Evolutionary conservation across 2,888 invertebrate genomes (phyloP).

Genomic region (Globia sparganii): DNA sequence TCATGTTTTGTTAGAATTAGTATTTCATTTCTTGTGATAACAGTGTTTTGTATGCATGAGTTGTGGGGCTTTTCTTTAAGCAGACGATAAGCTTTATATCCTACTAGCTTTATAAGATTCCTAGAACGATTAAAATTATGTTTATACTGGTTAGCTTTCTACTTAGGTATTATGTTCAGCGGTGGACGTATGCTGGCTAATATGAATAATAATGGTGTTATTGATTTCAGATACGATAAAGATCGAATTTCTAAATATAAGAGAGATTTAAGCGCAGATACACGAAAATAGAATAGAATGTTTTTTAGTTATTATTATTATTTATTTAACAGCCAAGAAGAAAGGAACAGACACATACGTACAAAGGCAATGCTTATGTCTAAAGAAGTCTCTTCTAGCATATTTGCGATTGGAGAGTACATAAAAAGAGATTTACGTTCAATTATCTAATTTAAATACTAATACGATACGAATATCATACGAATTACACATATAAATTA

Average conservation of each 20-base stretch:
- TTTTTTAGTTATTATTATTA: no score
- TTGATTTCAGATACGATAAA: neutral
- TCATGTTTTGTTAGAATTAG: slow-evolving; percentile 33
- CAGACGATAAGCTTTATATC: slow-evolving; percentile 23
- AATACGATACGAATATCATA: no score
- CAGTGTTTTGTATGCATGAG: slow-evolving; percentile 49
- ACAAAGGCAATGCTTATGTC: no score
- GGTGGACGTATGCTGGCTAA: neutral
- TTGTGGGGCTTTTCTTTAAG: slow-evolving; percentile 10
- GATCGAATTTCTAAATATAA: neutral
- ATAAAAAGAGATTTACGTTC: no score
- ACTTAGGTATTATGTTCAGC: neutral
- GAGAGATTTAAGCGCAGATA: no score
- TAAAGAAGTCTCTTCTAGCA: no score
- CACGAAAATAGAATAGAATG: no score
- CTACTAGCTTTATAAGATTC: neutral
- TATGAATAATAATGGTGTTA: neutral
- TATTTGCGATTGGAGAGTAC: no score
- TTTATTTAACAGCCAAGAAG: no score
- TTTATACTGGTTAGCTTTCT: neutral
- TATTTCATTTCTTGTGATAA: slow-evolving; percentile 30
- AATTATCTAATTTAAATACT: no score
- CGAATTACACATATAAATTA: neutral
- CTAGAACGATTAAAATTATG: slow-evolving; percentile 11
- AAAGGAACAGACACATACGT: no score